Evolutionary conservation across 2,797 vertebrate genomes (phyloP), one percentile per base, ranked within the genome.

Genomic region (Calcarius lapponicus): DNA sequence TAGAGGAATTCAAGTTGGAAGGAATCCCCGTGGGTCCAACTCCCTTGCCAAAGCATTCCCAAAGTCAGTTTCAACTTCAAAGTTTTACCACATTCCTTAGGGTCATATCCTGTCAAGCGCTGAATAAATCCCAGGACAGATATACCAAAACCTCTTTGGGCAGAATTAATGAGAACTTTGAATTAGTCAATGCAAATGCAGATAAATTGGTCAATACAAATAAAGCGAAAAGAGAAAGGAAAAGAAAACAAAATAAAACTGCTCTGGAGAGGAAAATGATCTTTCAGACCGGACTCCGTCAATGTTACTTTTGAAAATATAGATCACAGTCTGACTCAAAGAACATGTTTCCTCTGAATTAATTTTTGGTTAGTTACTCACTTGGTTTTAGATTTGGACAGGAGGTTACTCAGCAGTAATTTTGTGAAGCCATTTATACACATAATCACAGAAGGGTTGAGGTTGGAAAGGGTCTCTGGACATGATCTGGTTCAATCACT

Each of bases 201-300:
- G 76, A 83, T 28, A 38, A 75, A 69, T n/a, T 36, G 32, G 45
- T 86, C 28, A 61, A 38, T 50, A 38, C 3, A 51, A 83, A 72
- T 57, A 40, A 60, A 85, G 22, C 15, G 18, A 50, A 86, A 81
- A 60, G 38, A 9, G 40, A 66, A 61, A 60, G 29, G 25, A 80
- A 51, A 86, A 43, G 5, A 19, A 75, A 79, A 51, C 3, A 42
- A 78, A 61, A 32, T 42, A 76, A 88, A 87, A 72, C 11, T 34
- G 2, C 7, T 69, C 26, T 24, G 15, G 19, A 38, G n/a, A 81
- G 40, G 40, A 84, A 60, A 19, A 6, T 34, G 26, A 24, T 17
- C 11, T 88, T 74, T 90, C 34, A 81, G 21, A 91, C 5, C 1
- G 1, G 26, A 54, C 10, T 40, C 0, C 0, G 13, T 9, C 0